Evolutionary conservation across 1,140 invertebrate genomes (phyloP).

Genomic region (Papilio polytes): DNA sequence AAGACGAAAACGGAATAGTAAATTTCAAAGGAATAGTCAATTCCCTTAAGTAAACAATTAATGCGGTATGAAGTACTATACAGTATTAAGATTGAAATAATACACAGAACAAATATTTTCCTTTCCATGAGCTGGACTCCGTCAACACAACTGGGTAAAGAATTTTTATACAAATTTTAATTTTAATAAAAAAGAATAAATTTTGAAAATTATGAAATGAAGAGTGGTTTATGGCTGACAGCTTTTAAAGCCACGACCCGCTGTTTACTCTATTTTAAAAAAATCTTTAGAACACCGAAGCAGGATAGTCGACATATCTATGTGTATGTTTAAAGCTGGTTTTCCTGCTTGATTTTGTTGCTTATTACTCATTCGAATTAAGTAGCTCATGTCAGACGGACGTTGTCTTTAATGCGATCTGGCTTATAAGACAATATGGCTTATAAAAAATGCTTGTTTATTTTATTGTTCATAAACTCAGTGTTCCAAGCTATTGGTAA

Average conservation of each 20-base stretch:
- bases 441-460: background rate
- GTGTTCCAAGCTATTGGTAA: background rate
- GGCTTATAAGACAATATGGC: background rate
- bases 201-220: too few species aligned
- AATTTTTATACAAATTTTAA: background rate
- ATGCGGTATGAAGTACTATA: too few species aligned
- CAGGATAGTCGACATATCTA: background rate
- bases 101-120: too few species aligned
- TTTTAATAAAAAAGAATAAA: too few species aligned
- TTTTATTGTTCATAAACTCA: background rate
- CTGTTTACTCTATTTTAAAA: background rate
- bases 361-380: constrained; percentile 27
- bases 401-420: background rate
- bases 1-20: too few species aligned
- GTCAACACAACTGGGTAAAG: too few species aligned
- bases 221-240: too few species aligned
- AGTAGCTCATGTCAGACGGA: background rate
- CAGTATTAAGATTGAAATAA: too few species aligned
- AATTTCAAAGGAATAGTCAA: too few species aligned
- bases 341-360: constrained; percentile 46
- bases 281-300: background rate
- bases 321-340: background rate
- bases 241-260: background rate
- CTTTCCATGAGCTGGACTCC: too few species aligned
- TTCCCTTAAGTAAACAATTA: too few species aligned